Base-by-base conservation (phyloP, 2,113 vertebrate species). In the Peromyscus maniculatus region DNA sequence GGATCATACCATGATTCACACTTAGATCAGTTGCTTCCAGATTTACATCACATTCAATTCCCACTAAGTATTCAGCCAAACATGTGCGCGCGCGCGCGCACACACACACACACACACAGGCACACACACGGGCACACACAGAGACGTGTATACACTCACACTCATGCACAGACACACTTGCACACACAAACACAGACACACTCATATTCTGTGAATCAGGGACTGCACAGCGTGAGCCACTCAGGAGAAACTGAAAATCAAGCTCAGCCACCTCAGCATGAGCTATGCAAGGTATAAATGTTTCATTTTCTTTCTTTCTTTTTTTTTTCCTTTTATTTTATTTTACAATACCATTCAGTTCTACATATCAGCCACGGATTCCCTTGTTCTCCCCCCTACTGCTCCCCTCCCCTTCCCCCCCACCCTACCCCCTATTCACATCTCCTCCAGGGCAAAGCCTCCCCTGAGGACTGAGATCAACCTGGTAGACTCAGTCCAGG, bases 1-100 rank as follows among this genome's bases (percentile, higher is more conserved):
- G 21, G 4, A 7, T 16, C 59, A 22, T 22, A 33, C 69, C 43
- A 79, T 64, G 3, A 87, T 89, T 89, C 43, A 49, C 24, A 33
- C 80, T 97, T 66, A 94, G 24, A 95, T 46, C 82, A 89, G 49
- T 67, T 89, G 82, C 91, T n/a, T 91, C 80, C 0, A 6, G 33
- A 26, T 96, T 97, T 69, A 59, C 82, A 31, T 17, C 66, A 88
- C 49, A 97, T 28, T 67, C 97, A 12, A 91, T 97, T 98, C 93
- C 86, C 33, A 79, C 2, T 12, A 90, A 77, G 1, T 57, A 83
- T 43, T 91, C 43, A 72, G 21, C 9, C 46, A 87, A 43, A 59
- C 22, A 52, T 19, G 21, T 13, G 21, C 21, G 15, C 46, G 16
- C 28, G 31, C 10, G 43, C 2, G 7, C 36, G 7, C 22, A 26